A percentile compares a stretch with the other conserved stretches of the same genome.
These are phyloP conservation scores for Vanessa tameamea DNA, from an alignment of 1,140 invertebrate genomes.

Conservation along the genomic window DNA sequence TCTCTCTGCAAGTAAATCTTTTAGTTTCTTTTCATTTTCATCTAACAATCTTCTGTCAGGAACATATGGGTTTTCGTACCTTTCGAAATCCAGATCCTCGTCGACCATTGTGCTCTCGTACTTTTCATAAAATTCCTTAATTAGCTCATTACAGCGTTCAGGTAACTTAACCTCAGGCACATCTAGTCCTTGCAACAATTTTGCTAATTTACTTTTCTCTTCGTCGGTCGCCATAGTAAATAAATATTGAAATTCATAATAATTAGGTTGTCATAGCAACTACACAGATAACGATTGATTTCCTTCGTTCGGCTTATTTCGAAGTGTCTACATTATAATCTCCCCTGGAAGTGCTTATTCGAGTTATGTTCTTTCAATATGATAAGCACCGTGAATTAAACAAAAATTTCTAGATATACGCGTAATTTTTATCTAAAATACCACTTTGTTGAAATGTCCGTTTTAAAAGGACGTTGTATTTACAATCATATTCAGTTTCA, in stretches of 20 bases:
- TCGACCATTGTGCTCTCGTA: constrained; percentile 46
- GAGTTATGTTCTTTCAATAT: not conserved
- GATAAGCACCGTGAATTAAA: not conserved
- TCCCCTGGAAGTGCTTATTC: too few species aligned
- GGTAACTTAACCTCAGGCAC: constrained; percentile 60
- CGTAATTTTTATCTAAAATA: not conserved
- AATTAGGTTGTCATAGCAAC: constrained; percentile 42
- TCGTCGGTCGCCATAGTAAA: constrained; percentile 64
- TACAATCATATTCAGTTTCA: constrained; percentile 44
- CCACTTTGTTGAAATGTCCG: not conserved
- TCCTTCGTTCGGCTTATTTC: too few species aligned
- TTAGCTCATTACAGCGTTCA: constrained; percentile 52
- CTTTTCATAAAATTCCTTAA: constrained; percentile 57
- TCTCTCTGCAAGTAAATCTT: constrained; percentile 47
- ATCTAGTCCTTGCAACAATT: constrained; percentile 62
- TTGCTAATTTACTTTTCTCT: constrained; percentile 62
- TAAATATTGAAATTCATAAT: not conserved
- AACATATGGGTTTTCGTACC: constrained; percentile 61
- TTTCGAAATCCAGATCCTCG: constrained; percentile 33
- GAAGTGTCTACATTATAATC: too few species aligned
- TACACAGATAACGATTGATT: not conserved
- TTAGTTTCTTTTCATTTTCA: constrained; percentile 61
- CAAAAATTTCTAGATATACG: not conserved
- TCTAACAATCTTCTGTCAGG: constrained; percentile 53
- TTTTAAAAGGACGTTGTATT: constrained; percentile 46